Evolutionary conservation across 2,113 vertebrate genomes (phyloP).

Genomic region (Ceyx margarethae): DNA sequence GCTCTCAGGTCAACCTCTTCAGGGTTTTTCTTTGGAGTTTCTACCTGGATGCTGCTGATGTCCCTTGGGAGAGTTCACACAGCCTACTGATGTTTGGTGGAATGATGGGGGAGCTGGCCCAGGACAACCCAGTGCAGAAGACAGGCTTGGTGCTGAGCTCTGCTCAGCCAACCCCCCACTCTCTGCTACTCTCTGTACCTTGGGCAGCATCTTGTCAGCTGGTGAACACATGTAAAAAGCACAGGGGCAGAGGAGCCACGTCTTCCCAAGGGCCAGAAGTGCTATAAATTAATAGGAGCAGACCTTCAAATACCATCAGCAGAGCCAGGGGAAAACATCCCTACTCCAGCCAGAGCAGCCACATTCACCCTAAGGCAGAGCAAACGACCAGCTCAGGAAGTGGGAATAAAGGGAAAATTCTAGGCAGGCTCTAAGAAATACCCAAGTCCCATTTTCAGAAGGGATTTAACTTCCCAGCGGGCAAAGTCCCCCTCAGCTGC

Average conservation of each 20-base stretch:
- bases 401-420: not conserved
- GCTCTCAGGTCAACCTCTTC: rapidly evolving
- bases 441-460: not conserved
- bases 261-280: not conserved
- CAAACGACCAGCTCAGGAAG: not conserved
- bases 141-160: not conserved
- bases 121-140: not conserved
- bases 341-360: not conserved
- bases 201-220: not conserved
- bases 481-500: not conserved
- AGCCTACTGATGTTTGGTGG: not conserved
- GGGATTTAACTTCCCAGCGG: not conserved
- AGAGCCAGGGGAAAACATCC: not conserved
- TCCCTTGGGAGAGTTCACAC: not conserved
- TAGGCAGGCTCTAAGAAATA: not conserved
- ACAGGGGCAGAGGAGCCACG: not conserved
- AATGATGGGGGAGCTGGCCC: not conserved
- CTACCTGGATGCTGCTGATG: not conserved
- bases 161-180: not conserved
- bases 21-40: not conserved
- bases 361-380: rapidly evolving
- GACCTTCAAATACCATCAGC: not conserved
- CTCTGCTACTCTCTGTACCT: not conserved
- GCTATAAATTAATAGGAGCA: not conserved
- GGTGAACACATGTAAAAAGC: not conserved